These are phyloP conservation scores for Macquaria australasica DNA, from an alignment of 2,113 vertebrate genomes.

Conservation along the genomic window DNA sequence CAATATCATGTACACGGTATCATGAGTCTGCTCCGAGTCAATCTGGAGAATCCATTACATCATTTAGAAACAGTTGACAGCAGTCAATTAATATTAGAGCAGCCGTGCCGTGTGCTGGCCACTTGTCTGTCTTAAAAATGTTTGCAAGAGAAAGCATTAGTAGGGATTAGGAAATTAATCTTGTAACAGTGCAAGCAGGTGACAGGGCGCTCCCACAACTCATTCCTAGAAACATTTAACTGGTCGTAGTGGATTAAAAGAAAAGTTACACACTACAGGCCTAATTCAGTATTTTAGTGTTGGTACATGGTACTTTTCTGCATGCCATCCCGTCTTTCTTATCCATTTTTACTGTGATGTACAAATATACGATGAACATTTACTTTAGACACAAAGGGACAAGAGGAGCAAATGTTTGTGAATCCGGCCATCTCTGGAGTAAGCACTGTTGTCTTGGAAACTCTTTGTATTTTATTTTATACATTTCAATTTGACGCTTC, in stretches of 20 bases:
- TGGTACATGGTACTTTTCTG: neutral
- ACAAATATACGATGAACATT: conserved; percentile 6
- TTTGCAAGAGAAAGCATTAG: conserved; percentile 68
- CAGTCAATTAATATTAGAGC: conserved; percentile 70
- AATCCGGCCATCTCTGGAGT: neutral
- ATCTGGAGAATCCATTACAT: conserved; percentile 69
- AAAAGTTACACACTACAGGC: conserved; percentile 14
- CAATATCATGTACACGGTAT: conserved; percentile 64
- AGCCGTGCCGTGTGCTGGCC: conserved; percentile 19
- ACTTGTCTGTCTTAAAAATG: conserved; percentile 51
- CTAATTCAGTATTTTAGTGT: conserved; percentile 17
- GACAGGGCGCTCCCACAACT: conserved; percentile 34
- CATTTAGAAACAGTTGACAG: conserved; percentile 67
- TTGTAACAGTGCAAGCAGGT: conserved; percentile 67
- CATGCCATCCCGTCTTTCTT: neutral
- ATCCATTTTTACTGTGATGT: neutral
- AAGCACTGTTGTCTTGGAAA: neutral
- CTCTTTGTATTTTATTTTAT: neutral
- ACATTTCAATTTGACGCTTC: neutral
- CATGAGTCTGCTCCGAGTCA: conserved; percentile 59
- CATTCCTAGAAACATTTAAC: conserved; percentile 39
- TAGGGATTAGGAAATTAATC: conserved; percentile 71
- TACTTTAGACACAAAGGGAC: neutral
- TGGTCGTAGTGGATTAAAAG: conserved; percentile 48
- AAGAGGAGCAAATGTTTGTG: neutral